Percentiles rank a stretch among this genome's conserved stretches.
phyloP scores from a whole-genome alignment of 2,797 vertebrate genomes.

The Sebastolobus altivelis region DNA sequence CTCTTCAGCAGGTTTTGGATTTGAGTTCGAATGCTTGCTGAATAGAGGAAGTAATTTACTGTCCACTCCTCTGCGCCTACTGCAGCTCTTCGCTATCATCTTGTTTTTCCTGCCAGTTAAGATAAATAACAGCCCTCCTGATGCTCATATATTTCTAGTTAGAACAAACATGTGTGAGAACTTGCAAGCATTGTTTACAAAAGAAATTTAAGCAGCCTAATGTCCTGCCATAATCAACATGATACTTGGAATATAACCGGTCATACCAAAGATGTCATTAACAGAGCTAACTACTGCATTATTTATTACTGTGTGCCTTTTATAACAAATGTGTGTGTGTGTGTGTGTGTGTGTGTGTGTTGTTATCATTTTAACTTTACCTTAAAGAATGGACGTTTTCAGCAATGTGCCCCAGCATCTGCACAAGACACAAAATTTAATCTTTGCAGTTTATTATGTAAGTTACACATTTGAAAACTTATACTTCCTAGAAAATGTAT shows the following conservation, averaged over 20 bases:
- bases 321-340: not conserved
- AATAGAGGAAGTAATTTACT: conserved; percentile 43
- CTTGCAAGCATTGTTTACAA: conserved; percentile 23
- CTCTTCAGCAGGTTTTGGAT: conserved; percentile 5
- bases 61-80: conserved; percentile 12
- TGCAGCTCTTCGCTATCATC: conserved; percentile 32
- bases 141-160: conserved; percentile 43
- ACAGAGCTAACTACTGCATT: conserved; percentile 2
- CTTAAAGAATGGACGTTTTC: not conserved
- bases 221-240: not conserved
- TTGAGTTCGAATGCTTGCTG: conserved; percentile 27
- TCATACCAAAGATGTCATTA: conserved; percentile 7
- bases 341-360: no score
- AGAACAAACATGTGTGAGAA: conserved; percentile 28
- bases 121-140: conserved; percentile 45
- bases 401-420: not conserved
- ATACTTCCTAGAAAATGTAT: no score
- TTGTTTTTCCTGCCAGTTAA: conserved; percentile 31
- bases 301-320: not conserved
- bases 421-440: not conserved
- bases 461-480: not conserved
- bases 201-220: not conserved
- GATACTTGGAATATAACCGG: not conserved
- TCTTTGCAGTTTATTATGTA: no score
- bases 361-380: not conserved